Percentiles rank a stretch among this genome's conserved stretches.
phyloP scores from a whole-genome alignment of 2,797 vertebrate genomes.

The Diglossa cyanea region DNA sequence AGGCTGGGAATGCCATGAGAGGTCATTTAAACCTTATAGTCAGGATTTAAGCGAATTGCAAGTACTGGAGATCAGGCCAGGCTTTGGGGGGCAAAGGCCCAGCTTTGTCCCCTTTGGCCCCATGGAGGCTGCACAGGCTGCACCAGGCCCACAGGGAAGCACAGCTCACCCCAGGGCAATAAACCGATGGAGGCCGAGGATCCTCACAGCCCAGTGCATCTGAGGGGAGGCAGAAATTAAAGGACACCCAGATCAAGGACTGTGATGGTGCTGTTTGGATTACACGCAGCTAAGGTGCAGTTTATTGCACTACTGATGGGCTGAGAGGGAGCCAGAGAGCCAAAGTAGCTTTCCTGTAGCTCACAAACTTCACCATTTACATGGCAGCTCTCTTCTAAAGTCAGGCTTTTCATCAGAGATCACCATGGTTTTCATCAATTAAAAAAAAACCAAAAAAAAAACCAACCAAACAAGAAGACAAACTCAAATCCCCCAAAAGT shows the following conservation, averaged over 20 bases:
- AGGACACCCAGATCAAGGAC: neutral
- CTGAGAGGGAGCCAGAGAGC: neutral
- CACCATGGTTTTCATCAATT: neutral
- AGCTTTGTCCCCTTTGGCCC: neutral
- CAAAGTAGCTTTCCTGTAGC: neutral
- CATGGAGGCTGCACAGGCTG: accelerated
- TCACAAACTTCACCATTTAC: neutral
- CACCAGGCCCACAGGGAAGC: accelerated
- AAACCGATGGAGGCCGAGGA: neutral
- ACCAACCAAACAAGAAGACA: too few species aligned
- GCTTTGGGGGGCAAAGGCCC: neutral
- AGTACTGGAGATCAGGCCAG: neutral
- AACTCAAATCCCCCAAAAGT: neutral
- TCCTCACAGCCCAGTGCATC: accelerated
- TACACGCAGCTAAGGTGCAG: neutral
- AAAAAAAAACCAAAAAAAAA: neutral
- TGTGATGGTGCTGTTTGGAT: neutral
- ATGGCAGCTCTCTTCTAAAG: neutral
- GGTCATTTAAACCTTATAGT: neutral
- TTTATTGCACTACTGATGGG: neutral
- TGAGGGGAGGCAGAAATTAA: neutral
- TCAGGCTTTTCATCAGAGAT: neutral
- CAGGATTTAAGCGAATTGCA: neutral
- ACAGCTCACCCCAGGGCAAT: neutral
- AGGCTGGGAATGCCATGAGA: neutral